Evolutionary conservation across 2,113 vertebrate species (phyloP).

Genomic region (Rhabdomys dilectus): DNA sequence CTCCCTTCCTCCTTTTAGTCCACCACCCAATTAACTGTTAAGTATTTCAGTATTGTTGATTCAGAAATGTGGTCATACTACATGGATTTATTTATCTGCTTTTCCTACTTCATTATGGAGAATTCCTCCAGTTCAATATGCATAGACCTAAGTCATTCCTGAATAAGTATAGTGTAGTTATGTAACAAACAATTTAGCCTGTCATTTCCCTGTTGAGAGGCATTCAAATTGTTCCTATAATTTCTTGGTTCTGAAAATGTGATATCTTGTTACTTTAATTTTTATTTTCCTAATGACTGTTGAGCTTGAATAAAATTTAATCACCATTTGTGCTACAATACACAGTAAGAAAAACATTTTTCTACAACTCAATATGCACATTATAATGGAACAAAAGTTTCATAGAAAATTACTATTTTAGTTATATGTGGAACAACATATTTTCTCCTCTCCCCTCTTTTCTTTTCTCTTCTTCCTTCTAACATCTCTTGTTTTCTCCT

Average conservation of each 20-base stretch:
- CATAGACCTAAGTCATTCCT: slow-evolving; percentile 39
- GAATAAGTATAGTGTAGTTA: not conserved
- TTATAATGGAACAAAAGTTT: slow-evolving; percentile 49
- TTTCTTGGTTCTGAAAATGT: slow-evolving; percentile 57
- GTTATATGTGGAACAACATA: not conserved
- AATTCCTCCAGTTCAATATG: slow-evolving; percentile 4
- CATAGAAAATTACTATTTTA: slow-evolving; percentile 26
- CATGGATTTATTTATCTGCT: slow-evolving; percentile 21
- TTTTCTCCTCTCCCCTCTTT: not conserved
- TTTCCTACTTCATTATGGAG: slow-evolving; percentile 31
- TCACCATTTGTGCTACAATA: slow-evolving; percentile 26
- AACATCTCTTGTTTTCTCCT: not conserved
- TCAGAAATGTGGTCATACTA: not conserved
- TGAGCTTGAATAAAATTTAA: slow-evolving; percentile 51
- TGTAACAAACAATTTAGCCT: slow-evolving; percentile 34
- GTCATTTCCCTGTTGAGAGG: not conserved
- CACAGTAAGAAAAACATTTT: slow-evolving; percentile 44
- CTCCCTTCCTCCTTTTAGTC: not conserved
- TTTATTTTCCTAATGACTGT: slow-evolving; percentile 42
- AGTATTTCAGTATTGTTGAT: not conserved
- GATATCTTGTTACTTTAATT: slow-evolving; percentile 54
- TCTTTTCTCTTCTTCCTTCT: not conserved
- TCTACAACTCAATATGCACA: not conserved
- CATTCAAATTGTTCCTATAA: slow-evolving; percentile 7
- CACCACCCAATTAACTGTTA: not conserved